Base-by-base conservation (phyloP, 2,888 invertebrate species). In the Flabesymbios commensalis region DNA sequence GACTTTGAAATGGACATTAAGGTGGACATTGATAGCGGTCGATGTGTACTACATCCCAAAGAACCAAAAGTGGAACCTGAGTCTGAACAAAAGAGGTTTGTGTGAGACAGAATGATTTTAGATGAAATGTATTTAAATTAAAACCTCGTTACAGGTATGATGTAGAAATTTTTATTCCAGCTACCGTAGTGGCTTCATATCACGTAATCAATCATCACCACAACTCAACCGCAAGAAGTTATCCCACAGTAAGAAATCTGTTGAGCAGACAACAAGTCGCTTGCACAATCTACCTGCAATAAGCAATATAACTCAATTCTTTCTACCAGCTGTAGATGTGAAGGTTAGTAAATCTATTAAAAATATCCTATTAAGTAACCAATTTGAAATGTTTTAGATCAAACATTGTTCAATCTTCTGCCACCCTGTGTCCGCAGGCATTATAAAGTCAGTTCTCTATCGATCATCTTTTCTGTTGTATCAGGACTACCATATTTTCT, bases 1-100 rank as follows among this genome's bases (percentile, higher is more conserved):
- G 96, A 97, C 83, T 91, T 98, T 77, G 95, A 97, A 80, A 84
- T 98, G 72, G 96, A 96, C 80, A 92, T 98, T 4, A 95, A 95
- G 84, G 95, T 97, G 47, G 88, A 94, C 74, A 94, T 98, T 64
- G 96, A 95, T 83, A 94, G 94, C 74, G 97, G 97, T 7, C 94
- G 96, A 83, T 98, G 97, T 83, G 94, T 95, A 33, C 86, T 98
- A 39, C 96, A 97, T 81, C 96, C 96, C 1, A 82, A 75, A 68
- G 75, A 69, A 31, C 26, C 48, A 24, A 59, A 60, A 39, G 1
- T 10, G 33, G 61, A 61, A n/a, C 5, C 19, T 26, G 64, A 68
- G 36, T n/a, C 41, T 7, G 63, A 66, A 17, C 51, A 28, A 28
- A 48, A 52, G 19, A 54, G 45, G 66, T 63, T 28, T 33, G 59